Base-by-base conservation (phyloP, 2,113 vertebrate species). In the Dissostichus mawsoni region DNA sequence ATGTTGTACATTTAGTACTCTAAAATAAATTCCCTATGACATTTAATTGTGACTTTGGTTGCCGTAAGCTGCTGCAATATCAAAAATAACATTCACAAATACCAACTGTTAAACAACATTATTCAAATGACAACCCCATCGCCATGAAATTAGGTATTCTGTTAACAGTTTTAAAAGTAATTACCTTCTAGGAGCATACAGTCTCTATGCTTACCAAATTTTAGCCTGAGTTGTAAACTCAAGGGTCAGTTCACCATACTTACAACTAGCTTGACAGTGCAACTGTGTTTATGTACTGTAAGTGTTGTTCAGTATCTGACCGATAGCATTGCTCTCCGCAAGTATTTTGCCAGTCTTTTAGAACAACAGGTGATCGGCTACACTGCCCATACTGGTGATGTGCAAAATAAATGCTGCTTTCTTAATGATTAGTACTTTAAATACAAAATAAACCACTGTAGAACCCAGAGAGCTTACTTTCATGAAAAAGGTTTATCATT, bases 151-250 rank as follows among this genome's bases (percentile, higher is more conserved):
- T 20, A 76, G 25, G 56, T 56, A 12, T 68, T 62, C 69, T 76
- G 64, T 20, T 72, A 85, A 45, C 45, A 66, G 53, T 83, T 84
- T 78, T 61, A 66, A 57, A 55, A 55, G 44, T 57, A 82, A 76
- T 78, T 71, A 69, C 75, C 70, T 73, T 73, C n/a, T 23, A 70
- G 69, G 69, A 86, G 58, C 20, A 69, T 82, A 82, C 69, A 45
- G 48, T 80, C 36, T 59, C 11, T 47, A 45, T 20, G 66, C 52
- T 76, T 20, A 33, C 20, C 36, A 61, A 16, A 29, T 29, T 36
- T 45, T 78, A 23, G 50, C 18, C 17, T 57, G 33, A 64, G 23
- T 63, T 58, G 13, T 81, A 78, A 58, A 84, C 66, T 11, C 50
- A 61, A 51, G 41, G 11, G 41, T 52, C 55, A 8, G 12, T 75